Evolutionary conservation across 2,888 invertebrate species (phyloP).

Genomic region (Dichetophora obliterata): DNA sequence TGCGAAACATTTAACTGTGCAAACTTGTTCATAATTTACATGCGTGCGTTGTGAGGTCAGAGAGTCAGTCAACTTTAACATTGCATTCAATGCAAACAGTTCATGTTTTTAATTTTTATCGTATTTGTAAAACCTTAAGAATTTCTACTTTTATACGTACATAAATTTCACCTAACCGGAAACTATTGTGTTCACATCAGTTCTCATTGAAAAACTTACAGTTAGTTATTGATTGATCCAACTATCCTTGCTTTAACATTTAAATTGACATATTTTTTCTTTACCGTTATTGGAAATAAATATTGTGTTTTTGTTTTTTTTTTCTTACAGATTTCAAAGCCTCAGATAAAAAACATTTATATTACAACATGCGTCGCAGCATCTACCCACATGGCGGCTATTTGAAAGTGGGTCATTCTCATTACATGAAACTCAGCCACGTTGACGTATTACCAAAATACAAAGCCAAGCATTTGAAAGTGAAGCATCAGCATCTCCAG

Average conservation of each 20-base stretch:
- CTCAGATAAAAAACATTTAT: constrained; percentile 54
- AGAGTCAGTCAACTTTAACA: constrained; percentile 60
- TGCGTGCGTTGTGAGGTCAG: constrained; percentile 56
- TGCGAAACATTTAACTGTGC: neutral
- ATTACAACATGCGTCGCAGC: constrained; percentile 59
- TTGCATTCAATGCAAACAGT: constrained; percentile 20
- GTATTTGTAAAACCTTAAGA: constrained; percentile 19
- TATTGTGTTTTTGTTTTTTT: constrained; percentile 16
- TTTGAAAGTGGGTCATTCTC: constrained; percentile 60
- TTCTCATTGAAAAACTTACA: neutral
- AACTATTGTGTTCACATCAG: neutral
- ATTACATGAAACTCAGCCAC: constrained; percentile 58
- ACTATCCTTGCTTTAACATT: neutral
- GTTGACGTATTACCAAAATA: constrained; percentile 62
- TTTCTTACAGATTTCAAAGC: constrained; percentile 57
- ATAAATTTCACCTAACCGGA: neutral
- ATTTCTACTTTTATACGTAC: neutral
- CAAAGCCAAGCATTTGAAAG: constrained; percentile 56
- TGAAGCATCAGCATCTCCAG: constrained; percentile 53
- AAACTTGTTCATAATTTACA: neutral
- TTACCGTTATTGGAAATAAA: neutral
- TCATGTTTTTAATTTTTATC: neutral
- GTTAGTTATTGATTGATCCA: neutral
- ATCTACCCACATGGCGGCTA: constrained; percentile 65
- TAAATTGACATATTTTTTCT: neutral